Base-by-base conservation (phyloP, 2,113 vertebrate genomes). In the Elephantulus edwardii region DNA sequence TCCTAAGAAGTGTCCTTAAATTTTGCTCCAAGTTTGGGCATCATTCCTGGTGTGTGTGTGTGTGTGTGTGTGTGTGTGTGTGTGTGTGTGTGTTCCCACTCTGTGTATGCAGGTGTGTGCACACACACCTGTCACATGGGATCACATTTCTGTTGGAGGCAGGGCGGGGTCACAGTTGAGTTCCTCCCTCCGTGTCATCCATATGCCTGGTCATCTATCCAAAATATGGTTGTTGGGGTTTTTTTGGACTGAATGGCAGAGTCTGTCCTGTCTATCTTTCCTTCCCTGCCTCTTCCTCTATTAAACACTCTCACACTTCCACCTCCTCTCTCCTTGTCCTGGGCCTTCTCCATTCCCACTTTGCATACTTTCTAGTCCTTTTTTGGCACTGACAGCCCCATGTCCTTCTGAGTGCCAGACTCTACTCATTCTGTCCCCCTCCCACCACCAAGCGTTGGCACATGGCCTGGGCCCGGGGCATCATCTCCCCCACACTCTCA, bases 131-230 rank as follows among this genome's bases (percentile, higher is more conserved):
- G n/a, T n/a, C n/a, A n/a, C n/a, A n/a, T n/a, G n/a, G n/a, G n/a
- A n/a, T n/a, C n/a, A 92, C 14, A 10, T 50, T 50, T 50, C 48
- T 50, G 48, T 50, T 50, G 8, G 48, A 50, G 14, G n/a, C n/a
- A n/a, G 28, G 38, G 46, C 19, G 33, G 64, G 33, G 52, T 60
- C 26, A 0, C 8, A 3, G 2, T 33, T 3, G 28, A 46, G 40
- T 40, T 72, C 58, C 30, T 10, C 42, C 22, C 30, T 80, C 40
- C n/a, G 68, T 58, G 68, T 13, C 28, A 11, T 42, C 82, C 9
- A 0, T 14, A 35, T 48, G 1, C 35, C 64, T 35, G 24, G 46
- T 48, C 1, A 0, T 52, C 28, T 8, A 26, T 30, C 80, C 6
- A 38, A 26, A 46, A n/a, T 13, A 9, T 26, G n/a, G n/a, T n/a